These are phyloP conservation scores for Dicaeum eximium DNA, from an alignment of 2,113 vertebrate genomes.

Conservation along the genomic window DNA sequence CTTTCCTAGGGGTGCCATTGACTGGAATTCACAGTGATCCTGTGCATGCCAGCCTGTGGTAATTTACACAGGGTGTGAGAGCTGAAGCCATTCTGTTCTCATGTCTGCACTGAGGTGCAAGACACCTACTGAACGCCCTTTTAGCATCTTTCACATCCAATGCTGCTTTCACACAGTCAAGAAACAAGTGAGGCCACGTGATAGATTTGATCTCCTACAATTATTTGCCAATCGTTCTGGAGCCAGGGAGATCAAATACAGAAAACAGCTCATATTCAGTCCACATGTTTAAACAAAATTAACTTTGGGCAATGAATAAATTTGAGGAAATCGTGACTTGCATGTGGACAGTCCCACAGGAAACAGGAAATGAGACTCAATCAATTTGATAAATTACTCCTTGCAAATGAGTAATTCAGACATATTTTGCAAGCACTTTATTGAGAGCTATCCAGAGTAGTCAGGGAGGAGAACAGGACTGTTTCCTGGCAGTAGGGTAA, in stretches of 20 bases:
- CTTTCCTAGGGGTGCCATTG: not conserved
- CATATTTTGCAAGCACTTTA: not conserved
- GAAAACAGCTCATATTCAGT: not conserved
- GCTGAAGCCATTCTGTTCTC: not conserved
- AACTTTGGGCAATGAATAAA: not conserved
- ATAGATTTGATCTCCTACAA: not conserved
- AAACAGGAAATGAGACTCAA: slow-evolving; percentile 42
- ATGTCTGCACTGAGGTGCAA: not conserved
- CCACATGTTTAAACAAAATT: slow-evolving; percentile 1
- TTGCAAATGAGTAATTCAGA: not conserved
- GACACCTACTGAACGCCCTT: not conserved
- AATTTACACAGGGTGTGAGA: not conserved
- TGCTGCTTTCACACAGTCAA: not conserved
- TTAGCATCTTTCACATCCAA: not conserved
- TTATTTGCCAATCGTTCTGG: not conserved
- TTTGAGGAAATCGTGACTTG: slow-evolving; percentile 15
- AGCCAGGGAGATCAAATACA: not conserved
- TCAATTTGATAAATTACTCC: slow-evolving; percentile 29
- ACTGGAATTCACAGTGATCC: not conserved
- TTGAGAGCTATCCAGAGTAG: not conserved
- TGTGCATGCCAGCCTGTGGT: not conserved
- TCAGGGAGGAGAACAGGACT: not conserved
- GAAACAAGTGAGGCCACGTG: not conserved
- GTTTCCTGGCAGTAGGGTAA: not conserved
- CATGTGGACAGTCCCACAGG: not conserved